These are phyloP conservation scores for Pseudolycoriella hygida DNA, from an alignment of 2,888 invertebrate species.

Conservation along the genomic window DNA sequence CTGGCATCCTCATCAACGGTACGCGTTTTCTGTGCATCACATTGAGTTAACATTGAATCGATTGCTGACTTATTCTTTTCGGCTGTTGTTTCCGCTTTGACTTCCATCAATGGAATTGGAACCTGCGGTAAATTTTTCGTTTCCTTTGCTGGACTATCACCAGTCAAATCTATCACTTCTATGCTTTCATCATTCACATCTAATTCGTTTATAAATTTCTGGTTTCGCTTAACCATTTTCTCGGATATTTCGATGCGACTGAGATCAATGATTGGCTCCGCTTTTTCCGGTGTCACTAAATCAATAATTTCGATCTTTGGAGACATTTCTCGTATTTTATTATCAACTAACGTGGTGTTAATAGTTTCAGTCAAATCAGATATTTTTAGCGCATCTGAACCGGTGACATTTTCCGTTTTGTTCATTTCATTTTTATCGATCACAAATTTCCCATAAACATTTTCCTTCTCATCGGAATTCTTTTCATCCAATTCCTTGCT, in stretches of 20 bases:
- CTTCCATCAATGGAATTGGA: neutral
- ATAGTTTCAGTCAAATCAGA: conserved; percentile 16
- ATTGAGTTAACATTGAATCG: conserved; percentile 8
- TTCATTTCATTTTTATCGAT: conserved; percentile 27
- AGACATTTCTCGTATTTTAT: conserved; percentile 10
- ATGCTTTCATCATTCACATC: conserved; percentile 1
- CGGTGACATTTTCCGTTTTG: conserved; percentile 12
- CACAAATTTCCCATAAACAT: conserved; percentile 19
- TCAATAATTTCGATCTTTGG: conserved; percentile 24
- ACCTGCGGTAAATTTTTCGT: conserved; percentile 13
- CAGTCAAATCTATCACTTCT: conserved; percentile 10
- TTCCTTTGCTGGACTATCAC: conserved; percentile 7
- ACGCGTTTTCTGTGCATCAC: conserved; percentile 11
- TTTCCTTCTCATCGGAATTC: conserved; percentile 22
- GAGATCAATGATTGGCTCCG: conserved; percentile 20
- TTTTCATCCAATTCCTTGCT: conserved; percentile 14
- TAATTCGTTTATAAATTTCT: conserved; percentile 15
- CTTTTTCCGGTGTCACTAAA: conserved; percentile 24
- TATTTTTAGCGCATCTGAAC: neutral
- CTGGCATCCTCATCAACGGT: conserved; percentile 15
- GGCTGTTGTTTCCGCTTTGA: conserved; percentile 1
- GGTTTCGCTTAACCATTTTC: conserved; percentile 16
- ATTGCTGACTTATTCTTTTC: conserved; percentile 9
- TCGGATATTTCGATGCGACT: conserved; percentile 19
- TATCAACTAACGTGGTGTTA: conserved; percentile 23